These are phyloP conservation scores for Hippoglossus hippoglossus DNA, from an alignment of 2,797 vertebrate species.

Conservation along the genomic window DNA sequence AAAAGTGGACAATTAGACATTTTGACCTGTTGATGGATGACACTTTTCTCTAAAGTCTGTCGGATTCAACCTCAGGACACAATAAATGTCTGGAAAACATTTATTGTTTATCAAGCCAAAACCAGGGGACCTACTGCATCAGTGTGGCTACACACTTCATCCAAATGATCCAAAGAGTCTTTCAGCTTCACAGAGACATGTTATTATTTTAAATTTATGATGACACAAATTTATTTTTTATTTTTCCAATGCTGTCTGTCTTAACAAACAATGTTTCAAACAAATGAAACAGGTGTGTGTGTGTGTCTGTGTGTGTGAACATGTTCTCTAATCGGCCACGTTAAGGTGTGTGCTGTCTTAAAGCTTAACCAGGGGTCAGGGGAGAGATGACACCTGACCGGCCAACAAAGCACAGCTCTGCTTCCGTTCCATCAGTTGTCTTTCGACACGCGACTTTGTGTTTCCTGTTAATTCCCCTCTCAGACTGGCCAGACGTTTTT, in stretches of 20 bases:
- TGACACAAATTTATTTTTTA: too few species aligned
- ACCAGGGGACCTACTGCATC: too few species aligned
- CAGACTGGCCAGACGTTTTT: constrained; percentile 44
- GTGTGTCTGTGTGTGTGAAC: neutral
- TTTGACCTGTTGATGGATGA: too few species aligned
- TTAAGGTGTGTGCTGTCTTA: constrained; percentile 27
- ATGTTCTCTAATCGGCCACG: neutral
- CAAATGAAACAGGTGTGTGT: neutral
- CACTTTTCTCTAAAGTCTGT: too few species aligned
- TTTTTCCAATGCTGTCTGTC: neutral
- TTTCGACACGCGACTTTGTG: constrained; percentile 71
- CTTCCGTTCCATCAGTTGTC: constrained; percentile 75
- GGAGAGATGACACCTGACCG: constrained; percentile 75
- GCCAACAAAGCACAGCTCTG: constrained; percentile 73
- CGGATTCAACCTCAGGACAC: neutral
- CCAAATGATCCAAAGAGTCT: too few species aligned
- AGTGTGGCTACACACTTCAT: too few species aligned
- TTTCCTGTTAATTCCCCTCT: constrained; percentile 69
- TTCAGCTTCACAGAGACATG: too few species aligned
- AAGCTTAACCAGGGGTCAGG: constrained; percentile 53
- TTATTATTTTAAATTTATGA: too few species aligned
- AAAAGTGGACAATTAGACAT: too few species aligned
- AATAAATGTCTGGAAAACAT: neutral
- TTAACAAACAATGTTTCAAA: neutral
- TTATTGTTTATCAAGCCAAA: neutral